Evolutionary conservation across 2,113 vertebrate genomes (phyloP).

Genomic region (Phrynosoma platyrhinos): DNA sequence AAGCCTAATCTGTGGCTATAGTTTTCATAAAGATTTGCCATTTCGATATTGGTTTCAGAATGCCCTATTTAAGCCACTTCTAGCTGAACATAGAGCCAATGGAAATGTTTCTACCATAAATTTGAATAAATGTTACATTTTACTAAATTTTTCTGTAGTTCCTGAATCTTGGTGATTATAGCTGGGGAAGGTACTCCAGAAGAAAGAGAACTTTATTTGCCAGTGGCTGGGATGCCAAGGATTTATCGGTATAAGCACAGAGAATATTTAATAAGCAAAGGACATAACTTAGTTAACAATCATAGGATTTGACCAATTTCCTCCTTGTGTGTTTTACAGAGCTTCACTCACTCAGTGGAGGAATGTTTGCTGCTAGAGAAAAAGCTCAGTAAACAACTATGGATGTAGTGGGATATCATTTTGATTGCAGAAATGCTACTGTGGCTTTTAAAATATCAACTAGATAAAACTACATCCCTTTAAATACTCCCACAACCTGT

Average conservation of each 20-base stretch:
- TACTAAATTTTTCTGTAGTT: constrained; percentile 31
- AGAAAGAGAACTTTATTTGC: neutral
- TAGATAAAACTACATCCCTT: constrained; percentile 13
- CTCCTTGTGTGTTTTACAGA: neutral
- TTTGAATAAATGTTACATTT: constrained; percentile 42
- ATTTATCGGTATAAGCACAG: neutral
- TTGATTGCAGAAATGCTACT: constrained; percentile 15
- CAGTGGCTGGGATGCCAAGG: neutral
- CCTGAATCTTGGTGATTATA: constrained; percentile 13
- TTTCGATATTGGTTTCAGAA: constrained; percentile 18
- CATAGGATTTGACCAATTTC: neutral
- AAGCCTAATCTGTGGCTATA: neutral
- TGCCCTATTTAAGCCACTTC: constrained; percentile 9
- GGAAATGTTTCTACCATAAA: constrained; percentile 29
- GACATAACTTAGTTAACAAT: constrained; percentile 1
- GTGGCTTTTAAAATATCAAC: neutral
- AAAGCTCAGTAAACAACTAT: constrained; percentile 1
- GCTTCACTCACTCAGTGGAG: constrained; percentile 11
- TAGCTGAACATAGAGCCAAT: constrained; percentile 12
- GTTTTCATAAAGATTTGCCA: neutral
- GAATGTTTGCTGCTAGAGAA: neutral
- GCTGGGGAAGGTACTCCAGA: neutral
- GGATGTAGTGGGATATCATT: neutral
- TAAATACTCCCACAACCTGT: neutral
- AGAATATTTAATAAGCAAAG: neutral